Evolutionary conservation across 2,888 invertebrate genomes (phyloP).

Genomic region (Bedellia somnulentella): DNA sequence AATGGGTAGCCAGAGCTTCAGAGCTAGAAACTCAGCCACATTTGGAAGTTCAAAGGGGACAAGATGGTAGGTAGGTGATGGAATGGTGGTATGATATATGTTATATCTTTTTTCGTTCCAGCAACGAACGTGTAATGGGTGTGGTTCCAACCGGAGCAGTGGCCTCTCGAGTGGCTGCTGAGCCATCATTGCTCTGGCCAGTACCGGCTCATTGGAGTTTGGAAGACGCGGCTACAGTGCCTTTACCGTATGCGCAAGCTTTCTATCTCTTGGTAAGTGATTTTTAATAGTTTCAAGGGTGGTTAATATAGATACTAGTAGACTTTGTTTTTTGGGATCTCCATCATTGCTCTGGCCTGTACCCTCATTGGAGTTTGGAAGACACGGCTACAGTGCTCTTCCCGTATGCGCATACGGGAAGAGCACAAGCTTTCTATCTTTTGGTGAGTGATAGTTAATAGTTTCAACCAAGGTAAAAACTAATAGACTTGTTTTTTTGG

Average conservation of each 20-base stretch:
- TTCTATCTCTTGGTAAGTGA: constrained; percentile 11
- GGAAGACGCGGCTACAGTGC: constrained; percentile 75
- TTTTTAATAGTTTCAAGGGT: background rate
- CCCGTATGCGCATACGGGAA: constrained; percentile 68
- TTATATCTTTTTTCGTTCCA: too few species aligned
- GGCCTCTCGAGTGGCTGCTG: constrained; percentile 53
- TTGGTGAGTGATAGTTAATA: constrained; percentile 4
- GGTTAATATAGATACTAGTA: background rate
- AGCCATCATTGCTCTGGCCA: constrained; percentile 60
- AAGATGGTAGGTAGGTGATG: too few species aligned
- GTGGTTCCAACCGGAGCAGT: constrained; percentile 51
- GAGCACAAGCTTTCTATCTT: constrained; percentile 31
- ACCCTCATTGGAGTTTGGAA: constrained; percentile 69
- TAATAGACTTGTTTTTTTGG: background rate
- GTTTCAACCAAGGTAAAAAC: background rate
- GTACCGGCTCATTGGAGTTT: constrained; percentile 70
- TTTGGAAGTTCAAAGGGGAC: too few species aligned
- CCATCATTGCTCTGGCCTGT: constrained; percentile 64
- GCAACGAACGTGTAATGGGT: constrained; percentile 66
- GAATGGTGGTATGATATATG: too few species aligned
- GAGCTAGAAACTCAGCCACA: too few species aligned
- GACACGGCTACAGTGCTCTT: constrained; percentile 78
- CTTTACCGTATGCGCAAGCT: constrained; percentile 68
- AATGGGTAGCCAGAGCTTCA: too few species aligned
- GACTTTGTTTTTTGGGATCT: too few species aligned